Evolutionary conservation across 2,888 invertebrate genomes (phyloP).

Genomic region (Strigamia transsilvanica): DNA sequence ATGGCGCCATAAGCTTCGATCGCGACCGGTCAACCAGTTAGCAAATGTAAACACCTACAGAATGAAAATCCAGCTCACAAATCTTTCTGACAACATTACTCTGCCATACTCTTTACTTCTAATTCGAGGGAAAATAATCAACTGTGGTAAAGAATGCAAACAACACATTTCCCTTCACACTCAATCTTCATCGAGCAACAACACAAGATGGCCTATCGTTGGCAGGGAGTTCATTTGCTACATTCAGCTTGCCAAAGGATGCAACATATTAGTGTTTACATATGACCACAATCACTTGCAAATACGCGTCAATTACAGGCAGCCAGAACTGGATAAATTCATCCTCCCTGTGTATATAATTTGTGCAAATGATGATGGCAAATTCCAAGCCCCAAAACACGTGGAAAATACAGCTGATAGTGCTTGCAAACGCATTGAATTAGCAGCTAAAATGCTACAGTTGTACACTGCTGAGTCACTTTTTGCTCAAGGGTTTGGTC

Average conservation of each 20-base stretch:
- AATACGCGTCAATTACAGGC: slow-evolving; percentile 70
- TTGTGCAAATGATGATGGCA: slow-evolving; percentile 80
- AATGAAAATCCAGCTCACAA: slow-evolving; percentile 19
- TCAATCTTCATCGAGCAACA: not conserved
- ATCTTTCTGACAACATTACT: not conserved
- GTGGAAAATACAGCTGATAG: slow-evolving; percentile 74
- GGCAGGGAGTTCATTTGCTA: not conserved
- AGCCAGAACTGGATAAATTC: slow-evolving; percentile 71
- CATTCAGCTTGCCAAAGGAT: slow-evolving; percentile 68
- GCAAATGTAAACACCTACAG: not conserved
- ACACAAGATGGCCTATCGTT: not conserved
- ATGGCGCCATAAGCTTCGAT: too few relatives aligned
- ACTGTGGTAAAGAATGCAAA: slow-evolving; percentile 20
- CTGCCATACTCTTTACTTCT: slow-evolving; percentile 7
- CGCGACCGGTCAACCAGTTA: too few relatives aligned
- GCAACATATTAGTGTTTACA: slow-evolving; percentile 72
- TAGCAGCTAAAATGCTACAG: slow-evolving; percentile 83
- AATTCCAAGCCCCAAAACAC: slow-evolving; percentile 75
- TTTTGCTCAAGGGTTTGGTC: slow-evolving; percentile 77
- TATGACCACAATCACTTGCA: slow-evolving; percentile 68
- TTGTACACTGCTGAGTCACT: slow-evolving; percentile 87
- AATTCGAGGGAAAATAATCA: not conserved
- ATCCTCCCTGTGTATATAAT: slow-evolving; percentile 82
- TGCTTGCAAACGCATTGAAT: slow-evolving; percentile 77
- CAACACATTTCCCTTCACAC: not conserved